These are phyloP conservation scores for Anoplopoma fimbria DNA, from an alignment of 2,113 vertebrate species.

Conservation along the genomic window DNA sequence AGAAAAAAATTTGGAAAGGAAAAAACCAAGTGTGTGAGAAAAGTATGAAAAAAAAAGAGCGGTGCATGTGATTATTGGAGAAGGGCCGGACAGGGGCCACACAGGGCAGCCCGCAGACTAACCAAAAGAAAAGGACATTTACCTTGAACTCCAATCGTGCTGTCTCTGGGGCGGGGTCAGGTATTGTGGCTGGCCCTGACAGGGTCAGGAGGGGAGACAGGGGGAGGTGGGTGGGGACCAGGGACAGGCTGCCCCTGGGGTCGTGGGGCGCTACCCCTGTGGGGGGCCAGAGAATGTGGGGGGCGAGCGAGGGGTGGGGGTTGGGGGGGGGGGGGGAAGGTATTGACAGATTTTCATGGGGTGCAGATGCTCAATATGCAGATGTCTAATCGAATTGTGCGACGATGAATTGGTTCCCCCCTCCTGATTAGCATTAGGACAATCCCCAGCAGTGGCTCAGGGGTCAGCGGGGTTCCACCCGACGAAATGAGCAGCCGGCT, in stretches of 20 bases:
- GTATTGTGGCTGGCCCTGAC: slow-evolving; percentile 76
- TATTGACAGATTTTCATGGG: slow-evolving; percentile 81
- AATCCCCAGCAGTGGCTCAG: slow-evolving; percentile 75
- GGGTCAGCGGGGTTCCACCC: slow-evolving; percentile 79
- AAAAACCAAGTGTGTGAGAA: slow-evolving; percentile 45
- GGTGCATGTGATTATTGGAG: slow-evolving; percentile 75
- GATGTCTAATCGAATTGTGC: slow-evolving; percentile 85
- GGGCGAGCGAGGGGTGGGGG: too few species aligned
- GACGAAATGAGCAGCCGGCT: slow-evolving; percentile 81
- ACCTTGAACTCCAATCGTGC: slow-evolving; percentile 84
- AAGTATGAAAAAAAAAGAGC: slow-evolving; percentile 63
- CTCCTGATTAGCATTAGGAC: slow-evolving; percentile 83
- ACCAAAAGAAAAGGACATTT: slow-evolving; percentile 71
- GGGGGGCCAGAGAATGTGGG: slow-evolving; percentile 55
- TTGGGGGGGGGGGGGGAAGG: slow-evolving; percentile 53
- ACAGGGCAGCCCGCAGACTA: slow-evolving; percentile 64
- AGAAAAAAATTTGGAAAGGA: slow-evolving; percentile 24
- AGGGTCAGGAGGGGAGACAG: slow-evolving; percentile 71
- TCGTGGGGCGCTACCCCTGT: slow-evolving; percentile 70
- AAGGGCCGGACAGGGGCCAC: slow-evolving; percentile 40
- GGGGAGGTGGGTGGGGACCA: slow-evolving; percentile 42
- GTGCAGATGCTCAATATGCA: slow-evolving; percentile 87
- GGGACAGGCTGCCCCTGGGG: slow-evolving; percentile 72
- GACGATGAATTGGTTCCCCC: slow-evolving; percentile 77
- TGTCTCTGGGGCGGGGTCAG: slow-evolving; percentile 77